Percentiles rank a stretch among this genome's conserved stretches.
These are phyloP conservation scores for Norana najaformis DNA, from an alignment of 2,888 invertebrate species.

Conservation along the genomic window DNA sequence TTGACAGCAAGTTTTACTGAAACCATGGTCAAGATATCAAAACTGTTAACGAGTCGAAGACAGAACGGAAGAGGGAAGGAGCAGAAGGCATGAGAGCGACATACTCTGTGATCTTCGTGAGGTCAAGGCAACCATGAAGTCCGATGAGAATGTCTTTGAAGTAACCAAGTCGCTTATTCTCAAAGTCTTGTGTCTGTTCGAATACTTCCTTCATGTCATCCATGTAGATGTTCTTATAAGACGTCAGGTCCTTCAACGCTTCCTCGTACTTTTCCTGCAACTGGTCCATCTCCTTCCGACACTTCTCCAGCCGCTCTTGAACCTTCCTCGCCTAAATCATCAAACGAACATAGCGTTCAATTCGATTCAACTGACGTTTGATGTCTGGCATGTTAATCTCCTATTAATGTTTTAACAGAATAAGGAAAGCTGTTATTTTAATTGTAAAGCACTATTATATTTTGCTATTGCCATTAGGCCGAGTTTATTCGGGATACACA, in stretches of 20 bases:
- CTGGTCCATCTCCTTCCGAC: constrained; percentile 89
- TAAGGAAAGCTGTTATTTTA: no score
- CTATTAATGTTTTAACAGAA: no score
- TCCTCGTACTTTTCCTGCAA: constrained; percentile 89
- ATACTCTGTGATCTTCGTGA: constrained; percentile 87
- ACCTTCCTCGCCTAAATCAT: constrained; percentile 26
- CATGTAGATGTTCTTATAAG: constrained; percentile 89
- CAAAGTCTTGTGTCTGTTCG: constrained; percentile 91
- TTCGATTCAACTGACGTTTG: no score
- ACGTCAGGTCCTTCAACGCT: constrained; percentile 87
- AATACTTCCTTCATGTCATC: constrained; percentile 93
- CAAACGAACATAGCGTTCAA: background rate
- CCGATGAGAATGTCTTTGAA: constrained; percentile 93
- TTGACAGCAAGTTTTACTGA: no score
- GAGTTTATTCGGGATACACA: no score
- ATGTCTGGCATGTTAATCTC: no score
- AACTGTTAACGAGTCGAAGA: background rate
- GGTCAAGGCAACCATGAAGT: constrained; percentile 90
- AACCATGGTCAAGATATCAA: no score
- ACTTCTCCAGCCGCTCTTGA: constrained; percentile 86
- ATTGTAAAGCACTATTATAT: no score
- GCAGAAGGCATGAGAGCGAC: background rate
- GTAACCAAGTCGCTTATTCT: constrained; percentile 89
- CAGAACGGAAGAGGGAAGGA: background rate
- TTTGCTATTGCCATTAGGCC: no score